Conservation (phyloP, 2,113 vertebrate species). For the Thomomys bottae region DNA sequence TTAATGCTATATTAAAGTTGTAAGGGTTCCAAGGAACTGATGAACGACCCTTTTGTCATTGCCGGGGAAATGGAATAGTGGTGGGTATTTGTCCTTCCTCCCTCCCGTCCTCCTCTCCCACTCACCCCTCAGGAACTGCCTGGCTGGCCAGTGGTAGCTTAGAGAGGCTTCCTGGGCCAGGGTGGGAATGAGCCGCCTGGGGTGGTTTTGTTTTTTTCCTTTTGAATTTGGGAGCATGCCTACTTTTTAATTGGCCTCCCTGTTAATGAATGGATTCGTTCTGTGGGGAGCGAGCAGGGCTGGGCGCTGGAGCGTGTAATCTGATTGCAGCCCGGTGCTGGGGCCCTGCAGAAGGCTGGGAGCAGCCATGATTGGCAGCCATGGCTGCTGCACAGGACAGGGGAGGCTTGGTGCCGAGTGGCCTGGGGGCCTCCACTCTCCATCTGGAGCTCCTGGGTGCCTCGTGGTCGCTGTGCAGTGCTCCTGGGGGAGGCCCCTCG, state of each 20-base stretch:
- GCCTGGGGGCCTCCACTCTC: fast-evolving
- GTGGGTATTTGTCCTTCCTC: neutral
- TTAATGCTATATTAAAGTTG: slow-evolving; percentile 23
- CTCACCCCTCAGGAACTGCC: neutral
- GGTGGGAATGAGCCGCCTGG: neutral
- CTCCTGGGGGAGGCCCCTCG: fast-evolving
- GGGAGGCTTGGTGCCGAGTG: neutral
- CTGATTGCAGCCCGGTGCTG: slow-evolving; percentile 66
- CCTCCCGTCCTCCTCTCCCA: neutral
- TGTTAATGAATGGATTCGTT: slow-evolving; percentile 78
- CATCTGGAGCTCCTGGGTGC: neutral
- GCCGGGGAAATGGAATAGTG: neutral
- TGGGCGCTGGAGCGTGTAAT: slow-evolving; percentile 78
- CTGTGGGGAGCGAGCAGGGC: slow-evolving; percentile 68
- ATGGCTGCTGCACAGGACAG: neutral
- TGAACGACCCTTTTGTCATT: slow-evolving; percentile 36
- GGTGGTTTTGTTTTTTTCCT: neutral
- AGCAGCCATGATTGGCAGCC: slow-evolving; percentile 50
- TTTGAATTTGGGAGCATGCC: slow-evolving; percentile 47
- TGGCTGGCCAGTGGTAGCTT: slow-evolving; percentile 22
- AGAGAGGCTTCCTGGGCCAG: slow-evolving; percentile 13
- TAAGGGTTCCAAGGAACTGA: slow-evolving; percentile 49
- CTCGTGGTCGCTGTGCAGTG: fast-evolving
- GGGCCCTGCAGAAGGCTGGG: slow-evolving; percentile 17
- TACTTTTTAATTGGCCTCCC: slow-evolving; percentile 82